phyloP scores from a whole-genome alignment of 2,888 invertebrate genomes.

The Scaptodrosophila latifasciaeformis region DNA sequence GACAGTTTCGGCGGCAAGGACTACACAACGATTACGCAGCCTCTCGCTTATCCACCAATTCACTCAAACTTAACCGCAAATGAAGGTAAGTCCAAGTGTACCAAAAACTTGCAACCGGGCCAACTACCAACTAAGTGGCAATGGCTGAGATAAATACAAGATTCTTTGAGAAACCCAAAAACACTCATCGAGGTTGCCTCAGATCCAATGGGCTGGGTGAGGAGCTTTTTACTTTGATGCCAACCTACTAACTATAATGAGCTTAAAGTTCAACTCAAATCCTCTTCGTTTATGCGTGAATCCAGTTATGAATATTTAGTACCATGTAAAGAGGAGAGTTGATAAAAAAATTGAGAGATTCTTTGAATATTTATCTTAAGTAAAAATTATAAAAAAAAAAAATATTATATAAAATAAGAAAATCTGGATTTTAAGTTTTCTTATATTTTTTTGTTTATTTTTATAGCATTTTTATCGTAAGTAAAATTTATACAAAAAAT shows the following conservation, averaged over 20 bases:
- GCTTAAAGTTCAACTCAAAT: neutral
- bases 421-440: conserved; percentile 36
- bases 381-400: too few relatives aligned
- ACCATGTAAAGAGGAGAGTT: neutral
- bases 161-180: neutral
- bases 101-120: neutral
- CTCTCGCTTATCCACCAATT: neutral
- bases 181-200: conserved; percentile 40
- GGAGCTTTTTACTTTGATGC: too few relatives aligned
- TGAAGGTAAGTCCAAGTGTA: conserved; percentile 33
- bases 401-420: neutral
- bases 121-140: too few relatives aligned
- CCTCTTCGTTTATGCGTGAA: neutral
- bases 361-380: too few relatives aligned
- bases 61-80: conserved; percentile 48
- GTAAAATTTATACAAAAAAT: too few relatives aligned
- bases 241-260: neutral
- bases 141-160: too few relatives aligned
- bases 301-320: too few relatives aligned
- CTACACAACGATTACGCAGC: conserved; percentile 5
- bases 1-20: conserved; percentile 20
- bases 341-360: too few relatives aligned
- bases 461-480: too few relatives aligned
- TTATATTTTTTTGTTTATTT: neutral
- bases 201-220: neutral